Evolutionary conservation across 2,888 invertebrate species (phyloP), one percentile per base, ranked within the genome.

Genomic region (Rambutsinella grinnellia): DNA sequence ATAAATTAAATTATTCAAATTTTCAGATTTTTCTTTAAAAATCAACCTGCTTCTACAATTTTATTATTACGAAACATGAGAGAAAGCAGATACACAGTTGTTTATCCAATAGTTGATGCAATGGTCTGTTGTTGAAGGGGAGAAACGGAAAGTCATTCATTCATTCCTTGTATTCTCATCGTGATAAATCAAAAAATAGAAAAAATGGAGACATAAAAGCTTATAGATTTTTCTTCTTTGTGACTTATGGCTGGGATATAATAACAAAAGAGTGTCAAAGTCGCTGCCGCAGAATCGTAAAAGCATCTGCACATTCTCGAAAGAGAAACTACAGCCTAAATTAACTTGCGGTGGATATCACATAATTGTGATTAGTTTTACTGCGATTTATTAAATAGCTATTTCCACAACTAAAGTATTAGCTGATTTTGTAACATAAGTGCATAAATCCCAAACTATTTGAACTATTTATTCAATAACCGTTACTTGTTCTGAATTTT

Each of bases 1-100:
- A 76, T 76, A 76, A 76, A 76, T 76, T 76, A 76, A 76, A 76
- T 76, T 76, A 76, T 76, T 76, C 75, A 76, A 76, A 75, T 75
- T 75, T 36, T 74, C 61, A 74, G 53, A 68, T 62, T 76, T 75
- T 76, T 76, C 74, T 67, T 65, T 58, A 58, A 76, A 67, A 76
- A 63, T 63, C 74, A 75, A 75, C 67, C 62, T 67, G 47, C 49
- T 36, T n/a, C 65, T 60, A 26, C 58, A 26, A 36, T 36, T 8
- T 57, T 56, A 49, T 44, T 23, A 13, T 3, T 21, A 49, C n/a
- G 17, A 15, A 36, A 56, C 57, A 67, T 49, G 54, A 56, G 66
- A 27, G 24, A 49, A 57, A 63, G 24, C 17, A 61, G n/a, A n/a
- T 36, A 62, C 57, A 57, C 62, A 68, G 28, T 65, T 26, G 5